These are phyloP conservation scores for Nudaria mundana DNA, from an alignment of 2,888 invertebrate genomes.

Conservation along the genomic window DNA sequence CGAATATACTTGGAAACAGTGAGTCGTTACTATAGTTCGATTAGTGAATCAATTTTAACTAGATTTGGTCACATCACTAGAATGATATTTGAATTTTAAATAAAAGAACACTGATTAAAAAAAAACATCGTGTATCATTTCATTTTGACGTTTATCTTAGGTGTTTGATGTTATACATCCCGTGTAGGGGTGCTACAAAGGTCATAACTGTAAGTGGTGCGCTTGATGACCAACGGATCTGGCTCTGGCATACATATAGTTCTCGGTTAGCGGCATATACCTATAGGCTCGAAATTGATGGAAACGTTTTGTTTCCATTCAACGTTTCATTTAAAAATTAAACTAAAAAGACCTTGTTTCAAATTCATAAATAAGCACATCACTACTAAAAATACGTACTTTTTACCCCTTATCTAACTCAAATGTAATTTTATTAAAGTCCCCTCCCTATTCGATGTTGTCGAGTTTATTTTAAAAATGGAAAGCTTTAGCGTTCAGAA, in stretches of 20 bases:
- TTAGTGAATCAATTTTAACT: not conserved
- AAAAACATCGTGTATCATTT: too few relatives aligned
- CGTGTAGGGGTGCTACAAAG: too few relatives aligned
- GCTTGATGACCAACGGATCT: too few relatives aligned
- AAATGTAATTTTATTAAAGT: conserved; percentile 61
- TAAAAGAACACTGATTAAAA: not conserved
- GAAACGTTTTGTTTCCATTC: too few relatives aligned
- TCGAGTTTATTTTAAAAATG: conserved; percentile 76
- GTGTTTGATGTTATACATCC: too few relatives aligned
- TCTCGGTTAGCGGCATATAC: too few relatives aligned
- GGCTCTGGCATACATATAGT: too few relatives aligned
- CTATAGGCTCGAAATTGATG: too few relatives aligned
- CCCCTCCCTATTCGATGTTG: conserved; percentile 48
- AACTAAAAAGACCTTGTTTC: not conserved
- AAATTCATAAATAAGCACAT: not conserved
- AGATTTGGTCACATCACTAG: too few relatives aligned
- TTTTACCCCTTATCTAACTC: conserved; percentile 17
- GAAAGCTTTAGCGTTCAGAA: conserved; percentile 63
- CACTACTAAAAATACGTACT: conserved; percentile 10
- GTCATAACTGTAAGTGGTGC: too few relatives aligned
- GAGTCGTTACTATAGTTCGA: conserved; percentile 34
- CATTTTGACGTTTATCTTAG: too few relatives aligned
- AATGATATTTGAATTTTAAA: too few relatives aligned
- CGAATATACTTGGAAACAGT: conserved; percentile 52
- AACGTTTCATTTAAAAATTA: not conserved